Evolutionary conservation across 1,140 invertebrate species (phyloP).

Genomic region (Drosophila virilis): DNA sequence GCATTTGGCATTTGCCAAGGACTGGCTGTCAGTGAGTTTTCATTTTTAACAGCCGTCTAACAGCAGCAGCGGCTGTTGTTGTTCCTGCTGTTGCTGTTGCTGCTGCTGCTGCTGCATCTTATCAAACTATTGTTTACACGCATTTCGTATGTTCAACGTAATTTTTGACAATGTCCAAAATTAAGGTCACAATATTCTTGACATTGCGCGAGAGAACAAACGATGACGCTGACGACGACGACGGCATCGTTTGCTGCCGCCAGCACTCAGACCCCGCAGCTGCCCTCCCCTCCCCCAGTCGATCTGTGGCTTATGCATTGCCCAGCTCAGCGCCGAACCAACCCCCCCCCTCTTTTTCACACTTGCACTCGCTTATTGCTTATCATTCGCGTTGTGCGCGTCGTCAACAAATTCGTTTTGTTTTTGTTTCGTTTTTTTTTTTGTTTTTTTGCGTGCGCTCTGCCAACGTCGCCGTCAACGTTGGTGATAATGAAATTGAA

Average conservation of each 20-base stretch:
- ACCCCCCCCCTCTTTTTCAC: background rate
- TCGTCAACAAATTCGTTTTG: conserved; percentile 50
- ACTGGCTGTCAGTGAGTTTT: conserved; percentile 29
- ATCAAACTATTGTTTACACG: conserved; percentile 31
- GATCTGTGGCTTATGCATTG: background rate
- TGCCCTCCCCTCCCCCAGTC: background rate
- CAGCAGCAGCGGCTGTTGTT: background rate
- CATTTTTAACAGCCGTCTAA: background rate
- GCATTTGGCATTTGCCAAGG: conserved; percentile 68
- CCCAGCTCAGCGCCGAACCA: conserved; percentile 23
- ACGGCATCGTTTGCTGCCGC: conserved; percentile 15
- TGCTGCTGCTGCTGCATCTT: conserved; percentile 11
- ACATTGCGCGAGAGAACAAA: conserved; percentile 64
- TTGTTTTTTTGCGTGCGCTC: background rate
- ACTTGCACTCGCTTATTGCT: conserved; percentile 15
- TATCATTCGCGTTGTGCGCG: conserved; percentile 50
- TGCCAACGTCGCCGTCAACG: conserved; percentile 25
- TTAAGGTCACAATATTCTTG: conserved; percentile 74
- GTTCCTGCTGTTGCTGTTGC: background rate
- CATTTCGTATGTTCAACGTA: conserved; percentile 22
- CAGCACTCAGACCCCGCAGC: conserved; percentile 2
- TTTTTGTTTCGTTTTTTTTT: conserved; percentile 9
- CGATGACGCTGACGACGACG: conserved; percentile 30
- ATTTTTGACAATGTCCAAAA: conserved; percentile 55
- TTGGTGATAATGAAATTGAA: conserved; percentile 82